Base-by-base conservation (phyloP, 2,113 vertebrate genomes). In the Pangasianodon gigas region DNA sequence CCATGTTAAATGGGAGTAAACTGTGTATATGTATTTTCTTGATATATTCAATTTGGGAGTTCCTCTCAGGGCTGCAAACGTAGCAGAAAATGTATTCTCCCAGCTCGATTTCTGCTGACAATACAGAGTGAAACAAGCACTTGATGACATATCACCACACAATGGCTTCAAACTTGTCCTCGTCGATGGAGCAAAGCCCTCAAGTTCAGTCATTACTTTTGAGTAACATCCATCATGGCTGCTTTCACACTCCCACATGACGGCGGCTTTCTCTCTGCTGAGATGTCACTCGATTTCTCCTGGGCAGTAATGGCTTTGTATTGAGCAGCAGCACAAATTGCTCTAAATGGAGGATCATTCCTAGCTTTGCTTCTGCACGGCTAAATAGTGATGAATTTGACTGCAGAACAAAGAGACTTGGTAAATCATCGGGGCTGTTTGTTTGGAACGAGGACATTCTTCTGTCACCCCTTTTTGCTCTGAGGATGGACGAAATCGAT, bases 301-400 rank as follows among this genome's bases (percentile, higher is more conserved):
- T 46, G 89, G 88, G 88, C 91, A 90, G 86, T 91, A 80, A 92
- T 84, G 82, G 69, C 87, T 90, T 86, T 86, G 91, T 91, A 92
- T 88, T 29, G 89, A 92, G 82, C 88, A 89, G 84, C 48, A 41
- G 85, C 56, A 84, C 65, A 91, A 67, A 91, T 91, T 89, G 85
- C 71, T 86, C 52, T 84, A 89, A 91, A 92, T 88, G 71, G 87
- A 80, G 87, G 89, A 80, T 87, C 86, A 85, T 92, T 91, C 84
- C 85, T 85, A 86, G 26, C 58, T 56, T 85, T 90, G 65, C 87
- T 86, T 90, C 75, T 37, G 19, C 86, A 46, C 6, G 6, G 4
- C 13, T 77, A 77, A 77, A 77, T 54, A 74, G 85, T 87, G 86
- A 87, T 87, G 51, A 44, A 87, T 87, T 58, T 58, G 86, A 75